Conservation (phyloP, 2,888 invertebrate genomes). For the Hyles lineata region DNA sequence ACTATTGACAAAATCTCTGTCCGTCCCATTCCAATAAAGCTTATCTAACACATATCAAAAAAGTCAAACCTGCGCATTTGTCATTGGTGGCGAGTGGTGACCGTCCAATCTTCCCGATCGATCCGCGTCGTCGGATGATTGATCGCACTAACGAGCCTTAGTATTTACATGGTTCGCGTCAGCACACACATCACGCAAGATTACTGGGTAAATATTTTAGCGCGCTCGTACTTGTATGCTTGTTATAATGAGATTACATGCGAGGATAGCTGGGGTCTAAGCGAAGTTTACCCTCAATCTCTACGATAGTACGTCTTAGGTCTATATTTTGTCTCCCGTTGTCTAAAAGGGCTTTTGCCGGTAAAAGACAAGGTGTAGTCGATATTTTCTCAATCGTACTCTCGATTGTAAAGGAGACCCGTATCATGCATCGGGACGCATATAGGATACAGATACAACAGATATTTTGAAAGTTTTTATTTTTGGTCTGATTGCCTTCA, state of each 20-base stretch:
- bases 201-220: not conserved
- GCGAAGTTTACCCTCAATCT: too few relatives aligned
- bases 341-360: too few relatives aligned
- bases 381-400: too few relatives aligned
- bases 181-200: not conserved
- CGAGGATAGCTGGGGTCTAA: too few relatives aligned
- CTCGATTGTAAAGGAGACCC: not conserved
- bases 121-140: slow-evolving; percentile 33
- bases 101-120: not conserved
- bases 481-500: too few relatives aligned
- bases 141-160: slow-evolving; percentile 41
- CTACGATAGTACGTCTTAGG: too few relatives aligned
- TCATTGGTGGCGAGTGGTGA: not conserved
- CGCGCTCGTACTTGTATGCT: not conserved
- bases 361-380: too few relatives aligned
- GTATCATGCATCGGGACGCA: too few relatives aligned
- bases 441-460: too few relatives aligned
- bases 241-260: not conserved
- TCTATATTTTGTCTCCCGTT: too few relatives aligned
- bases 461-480: too few relatives aligned
- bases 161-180: slow-evolving; percentile 2
- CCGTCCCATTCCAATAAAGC: not conserved
- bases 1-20: too few relatives aligned
- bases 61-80: not conserved
- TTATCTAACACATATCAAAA: not conserved